Evolutionary conservation across 1,140 invertebrate genomes (phyloP).

Genomic region (Philopotamus ludificatus): DNA sequence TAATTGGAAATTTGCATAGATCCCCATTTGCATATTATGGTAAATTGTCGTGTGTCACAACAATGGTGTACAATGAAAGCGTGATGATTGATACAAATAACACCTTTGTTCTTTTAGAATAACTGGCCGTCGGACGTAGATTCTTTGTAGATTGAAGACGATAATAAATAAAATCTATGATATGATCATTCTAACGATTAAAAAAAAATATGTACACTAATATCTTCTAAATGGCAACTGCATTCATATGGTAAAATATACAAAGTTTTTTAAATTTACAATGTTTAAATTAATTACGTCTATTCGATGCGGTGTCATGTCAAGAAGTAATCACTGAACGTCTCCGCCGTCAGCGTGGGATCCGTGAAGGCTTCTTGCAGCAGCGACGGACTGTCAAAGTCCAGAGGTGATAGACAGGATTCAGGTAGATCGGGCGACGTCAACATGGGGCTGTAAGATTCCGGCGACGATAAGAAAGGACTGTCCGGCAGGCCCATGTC

Average conservation of each 20-base stretch:
- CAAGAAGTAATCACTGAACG: conserved; percentile 38
- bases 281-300: neutral
- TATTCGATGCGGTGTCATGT: conserved; percentile 31
- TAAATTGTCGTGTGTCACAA: conserved; percentile 32
- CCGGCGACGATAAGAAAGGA: conserved; percentile 37
- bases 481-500: conserved; percentile 39
- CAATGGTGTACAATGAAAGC: conserved; percentile 24
- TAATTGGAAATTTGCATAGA: conserved; percentile 40
- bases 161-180: conserved; percentile 5
- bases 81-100: conserved; percentile 27
- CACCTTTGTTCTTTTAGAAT: neutral
- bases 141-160: too few relatives aligned
- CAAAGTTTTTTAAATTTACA: conserved; percentile 11
- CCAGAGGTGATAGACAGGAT: conserved; percentile 36
- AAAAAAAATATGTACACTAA: conserved; percentile 1
- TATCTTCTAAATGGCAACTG: conserved; percentile 35
- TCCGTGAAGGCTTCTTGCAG: conserved; percentile 37
- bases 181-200: neutral
- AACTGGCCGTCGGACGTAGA: neutral
- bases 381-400: conserved; percentile 38
- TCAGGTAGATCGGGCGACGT: conserved; percentile 36
- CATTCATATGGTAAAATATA: conserved; percentile 40
- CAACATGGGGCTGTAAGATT: conserved; percentile 37
- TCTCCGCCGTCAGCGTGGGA: conserved; percentile 33
- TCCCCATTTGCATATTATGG: conserved; percentile 34